Conservation (phyloP, 1,140 invertebrate species). For the Lepidurus arcticus region DNA sequence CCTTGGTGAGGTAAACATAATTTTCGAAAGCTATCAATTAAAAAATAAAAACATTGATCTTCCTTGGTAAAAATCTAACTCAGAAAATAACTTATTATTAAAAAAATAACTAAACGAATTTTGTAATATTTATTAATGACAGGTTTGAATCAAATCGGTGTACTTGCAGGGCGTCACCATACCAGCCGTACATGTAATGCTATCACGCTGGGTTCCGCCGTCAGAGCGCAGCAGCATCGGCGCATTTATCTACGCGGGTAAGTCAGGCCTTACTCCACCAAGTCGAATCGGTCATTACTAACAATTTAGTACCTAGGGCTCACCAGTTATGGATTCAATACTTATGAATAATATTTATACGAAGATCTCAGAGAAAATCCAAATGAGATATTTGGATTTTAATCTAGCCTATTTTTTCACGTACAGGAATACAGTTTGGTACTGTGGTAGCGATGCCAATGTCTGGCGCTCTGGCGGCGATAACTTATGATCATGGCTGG, state of each 20-base stretch:
- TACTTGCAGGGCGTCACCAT: conserved; percentile 66
- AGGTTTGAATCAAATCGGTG: neutral
- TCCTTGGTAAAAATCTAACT: neutral
- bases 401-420: too few species aligned
- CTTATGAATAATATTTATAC: too few species aligned
- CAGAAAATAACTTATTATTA: neutral
- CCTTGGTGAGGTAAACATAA: conserved; percentile 71
- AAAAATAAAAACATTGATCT: neutral
- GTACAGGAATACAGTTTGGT: conserved; percentile 72
- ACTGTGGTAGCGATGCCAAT: conserved; percentile 80
- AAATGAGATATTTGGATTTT: too few species aligned
- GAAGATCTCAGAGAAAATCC: too few species aligned
- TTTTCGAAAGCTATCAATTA: neutral
- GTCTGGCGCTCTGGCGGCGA: conserved; percentile 66
- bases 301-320: too few species aligned
- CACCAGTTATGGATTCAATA: too few species aligned
- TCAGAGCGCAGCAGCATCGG: conserved; percentile 82
- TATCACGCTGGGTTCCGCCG: conserved; percentile 83
- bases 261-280: conserved; percentile 30
- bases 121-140: neutral
- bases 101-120: neutral
- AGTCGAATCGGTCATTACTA: neutral
- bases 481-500: conserved; percentile 70
- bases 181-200: conserved; percentile 73
- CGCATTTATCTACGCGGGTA: conserved; percentile 80